Evolutionary conservation across 1,140 invertebrate genomes (phyloP).

Genomic region (roundworm (Caenorhabditis elegans)): WBcel235 BX284606.5:13178001-13178500

Average conservation of each 20-base stretch:
- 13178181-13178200: conserved; percentile 45
- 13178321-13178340: not conserved
- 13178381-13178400: conserved; percentile 16
- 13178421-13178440: not conserved
- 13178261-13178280: conserved; percentile 45
- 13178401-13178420: conserved; percentile 13
- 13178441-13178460: not conserved
- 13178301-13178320: not conserved
- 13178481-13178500: not conserved
- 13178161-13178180: not conserved
- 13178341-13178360: conserved; percentile 8
- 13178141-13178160: conserved; percentile 45
- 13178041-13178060: not conserved
- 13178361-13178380: not conserved
- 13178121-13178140: conserved; percentile 47
- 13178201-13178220: conserved; percentile 49
- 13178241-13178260: conserved; percentile 52
- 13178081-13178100: not conserved
- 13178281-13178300: not conserved
- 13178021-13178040: no score
- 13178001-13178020: conserved; percentile 13
- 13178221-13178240: conserved; percentile 52
- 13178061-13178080: not conserved
- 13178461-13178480: not conserved
- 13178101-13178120: conserved; percentile 40